A percentile compares a stretch with the other conserved stretches of the same genome.
Evolutionary conservation across 2,888 invertebrate genomes (phyloP).

Genomic region (Meiosimyza platycephala): DNA sequence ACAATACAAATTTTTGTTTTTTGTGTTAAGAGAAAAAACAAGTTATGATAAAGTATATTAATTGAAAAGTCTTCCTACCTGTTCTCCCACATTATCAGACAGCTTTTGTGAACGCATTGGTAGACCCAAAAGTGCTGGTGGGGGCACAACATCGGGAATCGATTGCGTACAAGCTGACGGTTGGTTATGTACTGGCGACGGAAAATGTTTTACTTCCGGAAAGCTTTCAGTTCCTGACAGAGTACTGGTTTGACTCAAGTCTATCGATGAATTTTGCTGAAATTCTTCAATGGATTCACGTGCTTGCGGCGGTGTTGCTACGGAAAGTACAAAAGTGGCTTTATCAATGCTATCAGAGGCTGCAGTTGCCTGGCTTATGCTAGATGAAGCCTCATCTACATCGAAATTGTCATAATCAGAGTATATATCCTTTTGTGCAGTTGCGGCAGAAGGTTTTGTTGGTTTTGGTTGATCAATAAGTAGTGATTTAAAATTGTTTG

Average conservation of each 20-base stretch:
- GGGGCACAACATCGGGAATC: constrained; percentile 42
- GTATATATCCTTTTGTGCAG: constrained; percentile 46
- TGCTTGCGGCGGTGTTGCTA: constrained; percentile 50
- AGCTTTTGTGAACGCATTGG: constrained; percentile 36
- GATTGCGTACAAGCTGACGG: constrained; percentile 31
- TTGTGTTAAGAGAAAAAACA: too few relatives aligned
- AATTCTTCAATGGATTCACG: constrained; percentile 49
- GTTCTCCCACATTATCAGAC: constrained; percentile 45
- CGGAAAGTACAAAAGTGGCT: constrained; percentile 52
- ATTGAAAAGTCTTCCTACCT: constrained; percentile 33
- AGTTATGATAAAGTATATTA: not conserved
- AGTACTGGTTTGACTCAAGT: constrained; percentile 43
- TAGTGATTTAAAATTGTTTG: constrained; percentile 47
- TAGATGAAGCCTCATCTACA: constrained; percentile 44
- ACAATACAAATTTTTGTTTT: too few relatives aligned
- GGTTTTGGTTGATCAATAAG: constrained; percentile 48
- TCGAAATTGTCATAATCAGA: constrained; percentile 54
- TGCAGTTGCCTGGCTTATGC: constrained; percentile 45
- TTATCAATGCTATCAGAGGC: constrained; percentile 46
- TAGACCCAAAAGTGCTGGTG: not conserved
- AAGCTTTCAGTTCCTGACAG: constrained; percentile 40
- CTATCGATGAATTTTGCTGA: constrained; percentile 45
- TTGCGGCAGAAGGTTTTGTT: constrained; percentile 11
- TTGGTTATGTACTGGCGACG: constrained; percentile 50
- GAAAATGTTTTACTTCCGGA: constrained; percentile 51